A percentile compares a stretch with the other conserved stretches of the same genome.
Evolutionary conservation across 2,797 vertebrate genomes (phyloP).

Genomic region (Ctenochaetus hawaiiensis): DNA sequence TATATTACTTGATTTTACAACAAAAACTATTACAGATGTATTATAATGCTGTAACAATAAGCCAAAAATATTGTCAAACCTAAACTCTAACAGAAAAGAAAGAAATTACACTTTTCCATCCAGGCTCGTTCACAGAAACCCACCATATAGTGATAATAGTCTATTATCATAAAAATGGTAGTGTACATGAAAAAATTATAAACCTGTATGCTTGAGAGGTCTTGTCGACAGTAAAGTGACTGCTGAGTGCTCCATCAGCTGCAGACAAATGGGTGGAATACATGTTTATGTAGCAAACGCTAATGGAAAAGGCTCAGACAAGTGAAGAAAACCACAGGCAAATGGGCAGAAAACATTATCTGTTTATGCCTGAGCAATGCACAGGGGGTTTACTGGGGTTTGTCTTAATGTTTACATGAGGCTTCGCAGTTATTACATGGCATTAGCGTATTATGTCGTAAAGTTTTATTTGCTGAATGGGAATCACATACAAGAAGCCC

Average conservation of each 20-base stretch:
- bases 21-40: neutral
- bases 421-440: neutral
- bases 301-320: constrained; percentile 40
- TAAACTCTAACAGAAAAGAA: neutral
- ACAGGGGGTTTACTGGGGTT: neutral
- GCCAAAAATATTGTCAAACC: constrained; percentile 1
- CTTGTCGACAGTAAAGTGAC: constrained; percentile 38
- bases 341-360: constrained; percentile 39
- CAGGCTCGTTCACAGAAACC: constrained; percentile 28
- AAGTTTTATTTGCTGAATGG: constrained; percentile 6
- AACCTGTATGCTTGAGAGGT: constrained; percentile 44
- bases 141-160: constrained; percentile 37
- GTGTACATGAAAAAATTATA: constrained; percentile 51
- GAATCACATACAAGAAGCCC: neutral
- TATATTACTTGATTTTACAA: neutral
- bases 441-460: neutral
- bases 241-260: constrained; percentile 55
- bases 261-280: constrained; percentile 31
- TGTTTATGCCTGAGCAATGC: constrained; percentile 36
- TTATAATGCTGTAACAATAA: neutral
- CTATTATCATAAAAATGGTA: constrained; percentile 57
- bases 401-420: constrained; percentile 43
- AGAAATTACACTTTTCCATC: constrained; percentile 24
- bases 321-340: constrained; percentile 22
- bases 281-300: constrained; percentile 22